Base-by-base conservation (phyloP, 2,888 invertebrate genomes). In the Callimorpha dominula region DNA sequence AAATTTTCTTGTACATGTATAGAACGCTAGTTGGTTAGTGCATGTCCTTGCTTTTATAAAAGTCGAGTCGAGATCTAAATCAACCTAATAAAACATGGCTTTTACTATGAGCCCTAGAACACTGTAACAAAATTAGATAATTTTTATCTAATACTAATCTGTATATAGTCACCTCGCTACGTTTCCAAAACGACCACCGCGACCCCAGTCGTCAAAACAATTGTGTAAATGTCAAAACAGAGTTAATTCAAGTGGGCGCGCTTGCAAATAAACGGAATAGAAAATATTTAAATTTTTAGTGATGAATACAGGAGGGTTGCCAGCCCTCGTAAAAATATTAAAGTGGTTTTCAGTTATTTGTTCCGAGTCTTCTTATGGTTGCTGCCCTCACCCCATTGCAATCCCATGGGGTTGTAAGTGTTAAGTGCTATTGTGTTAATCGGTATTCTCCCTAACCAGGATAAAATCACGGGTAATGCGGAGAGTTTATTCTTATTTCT, bases 381-480 rank as follows among this genome's bases (percentile, higher is more conserved):
- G 50, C 20, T 7, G 7, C 63, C 63, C 63, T 42, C 17, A 67
- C 67, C 67, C 67, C 63, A 54, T n/a, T 1, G 17, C 42, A 50
- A 46, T 67, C 17, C 1, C 6, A 17, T 68, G 60, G 71, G 71
- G 67, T 72, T 67, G 67, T 68, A 72, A 72, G 67, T 68, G 62
- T 72, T 72, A 43, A 67, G 17, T 72, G 67, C 50, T 72, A 66
- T 67, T 62, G n/a, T 67, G n/a, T 50, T 67, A 67, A 71, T 71
- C 52, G 66, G 6, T 11, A 46, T 4, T 43, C 50, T 63, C 70
- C 63, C 52, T 52, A 40, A 15, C 63, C 9, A 12, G n/a, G 1
- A 49, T 4, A 14, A 11, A 66, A 66, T 42, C 57, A 42, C 42
- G 9, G 9, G 40, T 42, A 42, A 8, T 4, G 42, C 8, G 42